Conservation (phyloP, 2,888 invertebrate genomes). For the Selenia dentaria region DNA sequence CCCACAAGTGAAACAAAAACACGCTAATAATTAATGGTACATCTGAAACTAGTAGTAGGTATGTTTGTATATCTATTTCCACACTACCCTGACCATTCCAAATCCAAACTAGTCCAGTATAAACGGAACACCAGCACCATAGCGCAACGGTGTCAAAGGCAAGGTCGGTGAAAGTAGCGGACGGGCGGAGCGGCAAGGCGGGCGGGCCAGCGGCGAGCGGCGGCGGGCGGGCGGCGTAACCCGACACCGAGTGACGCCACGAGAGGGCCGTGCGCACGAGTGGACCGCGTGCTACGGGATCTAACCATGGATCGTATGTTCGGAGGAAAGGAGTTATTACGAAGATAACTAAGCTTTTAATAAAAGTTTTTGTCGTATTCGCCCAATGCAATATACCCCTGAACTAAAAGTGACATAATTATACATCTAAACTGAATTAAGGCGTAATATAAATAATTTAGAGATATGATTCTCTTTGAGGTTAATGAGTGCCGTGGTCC, state of each 20-base stretch:
- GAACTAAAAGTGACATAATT: too few species aligned
- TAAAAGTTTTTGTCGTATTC: too few species aligned
- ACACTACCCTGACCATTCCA: constrained; percentile 9
- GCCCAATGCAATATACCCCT: too few species aligned
- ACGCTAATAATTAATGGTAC: too few species aligned
- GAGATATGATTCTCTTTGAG: too few species aligned
- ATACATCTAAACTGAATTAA: too few species aligned
- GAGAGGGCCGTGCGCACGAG: constrained; percentile 77
- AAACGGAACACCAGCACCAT: constrained; percentile 8
- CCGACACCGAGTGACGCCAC: constrained; percentile 78
- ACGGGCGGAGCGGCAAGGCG: constrained; percentile 34
- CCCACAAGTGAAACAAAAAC: too few species aligned
- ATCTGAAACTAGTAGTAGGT: too few species aligned
- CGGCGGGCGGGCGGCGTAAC: constrained; percentile 53
- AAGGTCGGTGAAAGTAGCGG: constrained; percentile 66
- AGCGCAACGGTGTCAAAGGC: constrained; percentile 50
- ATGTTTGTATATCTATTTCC: constrained; percentile 1
- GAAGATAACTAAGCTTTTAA: too few species aligned
- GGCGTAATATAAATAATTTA: too few species aligned
- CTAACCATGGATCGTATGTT: constrained; percentile 31
- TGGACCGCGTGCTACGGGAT: constrained; percentile 47
- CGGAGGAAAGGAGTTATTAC: too few species aligned
- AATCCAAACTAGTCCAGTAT: constrained; percentile 22
- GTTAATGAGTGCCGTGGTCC: too few species aligned
- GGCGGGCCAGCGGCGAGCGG: constrained; percentile 32